phyloP scores from a whole-genome alignment of 2,888 invertebrate genomes.

The Stenotaenia linearis region DNA sequence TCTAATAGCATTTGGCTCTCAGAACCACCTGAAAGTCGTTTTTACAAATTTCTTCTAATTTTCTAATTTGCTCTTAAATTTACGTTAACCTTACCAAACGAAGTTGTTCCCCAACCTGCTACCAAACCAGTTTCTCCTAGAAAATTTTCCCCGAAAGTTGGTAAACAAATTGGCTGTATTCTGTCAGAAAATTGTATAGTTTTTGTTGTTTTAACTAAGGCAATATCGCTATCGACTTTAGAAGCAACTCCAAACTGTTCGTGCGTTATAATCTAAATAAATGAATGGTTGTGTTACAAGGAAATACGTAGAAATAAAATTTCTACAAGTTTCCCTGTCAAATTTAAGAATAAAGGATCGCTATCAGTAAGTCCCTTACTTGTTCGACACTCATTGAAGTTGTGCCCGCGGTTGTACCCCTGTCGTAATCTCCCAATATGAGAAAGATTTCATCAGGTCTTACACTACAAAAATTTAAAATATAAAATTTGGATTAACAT shows the following conservation, averaged over 20 bases:
- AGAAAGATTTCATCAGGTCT: not conserved
- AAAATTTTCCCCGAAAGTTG: conserved; percentile 51
- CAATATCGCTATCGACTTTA: conserved; percentile 13
- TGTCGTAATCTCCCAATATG: not conserved
- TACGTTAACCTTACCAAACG: conserved; percentile 44
- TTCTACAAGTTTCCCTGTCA: not conserved
- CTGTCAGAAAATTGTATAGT: conserved; percentile 50
- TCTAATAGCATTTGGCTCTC: conserved; percentile 74
- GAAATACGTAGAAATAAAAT: not conserved
- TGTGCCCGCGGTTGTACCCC: not conserved
- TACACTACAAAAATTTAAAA: not conserved
- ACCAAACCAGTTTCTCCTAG: conserved; percentile 59
- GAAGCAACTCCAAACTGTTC: not conserved
- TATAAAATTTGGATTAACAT: no score
- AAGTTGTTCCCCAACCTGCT: conserved; percentile 72
- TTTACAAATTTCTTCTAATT: not conserved
- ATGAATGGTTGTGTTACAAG: not conserved
- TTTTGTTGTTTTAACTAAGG: not conserved
- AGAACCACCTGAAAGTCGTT: not conserved
- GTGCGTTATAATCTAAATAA: conserved; percentile 14
- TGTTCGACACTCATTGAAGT: not conserved
- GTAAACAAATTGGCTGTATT: conserved; percentile 73
- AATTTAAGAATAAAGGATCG: no score
- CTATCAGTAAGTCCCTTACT: not conserved
- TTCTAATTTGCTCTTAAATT: not conserved